Evolutionary conservation across 2,797 vertebrate genomes (phyloP), one percentile per base, ranked within the genome.

Genomic region (Diceros bicornis): DNA sequence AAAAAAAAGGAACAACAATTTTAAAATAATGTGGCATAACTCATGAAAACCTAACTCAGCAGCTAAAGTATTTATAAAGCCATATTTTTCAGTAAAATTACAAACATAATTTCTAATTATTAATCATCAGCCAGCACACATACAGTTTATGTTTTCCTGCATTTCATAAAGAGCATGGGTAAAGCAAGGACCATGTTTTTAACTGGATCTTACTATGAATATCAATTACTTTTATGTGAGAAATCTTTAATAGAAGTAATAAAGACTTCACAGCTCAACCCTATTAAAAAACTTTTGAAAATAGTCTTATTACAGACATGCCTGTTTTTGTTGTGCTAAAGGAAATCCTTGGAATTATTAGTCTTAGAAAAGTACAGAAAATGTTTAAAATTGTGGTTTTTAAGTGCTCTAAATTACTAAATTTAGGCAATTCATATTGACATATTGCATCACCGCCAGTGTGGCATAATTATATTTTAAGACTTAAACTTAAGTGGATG

Each of bases 41-140:
- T 95, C 57, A 27, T 62, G 57, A 96, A 94, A 93, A 61, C 66
- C 62, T 83, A 66, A 69, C 37, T 81, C 52, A 81, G 61, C 18
- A 77, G 72, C 85, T 97, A 86, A 94, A 81, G 37, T 96, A 89
- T 68, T 83, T 69, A 87, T 90, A 85, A 79, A 75, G 64, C n/a
- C 8, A 29, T 59, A 55, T 77, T 97, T 96, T 95, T 88, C 52
- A 90, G 57, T 93, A 77, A 91, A 96, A 96, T 92, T 85, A 32
- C 6, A 89, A 47, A 71, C n/a, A 23, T 34, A 84, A 64, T 86
- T 94, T 96, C 44, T 41, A 93, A 71, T 94, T 91, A 89, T 87
- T 88, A 75, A 88, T 94, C 50, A 87, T 75, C 37, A 77, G 41
- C 7, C 64, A 87, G 8, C 12, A 50, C 91, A 66, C 29, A 41